A percentile compares a stretch with the other conserved stretches of the same genome.
These are phyloP conservation scores for Pimephales promelas DNA, from an alignment of 2,113 vertebrate genomes.

Conservation along the genomic window DNA sequence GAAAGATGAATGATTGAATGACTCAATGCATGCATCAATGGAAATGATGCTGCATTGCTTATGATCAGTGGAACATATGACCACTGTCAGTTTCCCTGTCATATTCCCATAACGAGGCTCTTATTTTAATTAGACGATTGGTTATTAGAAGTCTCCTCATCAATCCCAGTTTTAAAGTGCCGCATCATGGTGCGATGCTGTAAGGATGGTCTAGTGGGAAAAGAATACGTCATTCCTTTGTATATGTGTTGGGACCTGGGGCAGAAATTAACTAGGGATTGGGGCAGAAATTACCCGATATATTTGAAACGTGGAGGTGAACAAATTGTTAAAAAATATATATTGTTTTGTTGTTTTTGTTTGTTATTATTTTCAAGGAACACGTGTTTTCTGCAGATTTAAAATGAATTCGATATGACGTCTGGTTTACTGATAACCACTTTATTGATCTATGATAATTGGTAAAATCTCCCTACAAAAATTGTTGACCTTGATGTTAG, in stretches of 20 bases:
- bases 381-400: neutral
- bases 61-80: neutral
- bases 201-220: neutral
- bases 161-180: constrained; percentile 18
- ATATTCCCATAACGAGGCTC: neutral
- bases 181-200: constrained; percentile 15
- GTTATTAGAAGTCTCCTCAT: neutral
- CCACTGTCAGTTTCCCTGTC: neutral
- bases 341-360: too few species aligned
- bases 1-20: neutral
- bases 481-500: neutral
- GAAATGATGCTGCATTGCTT: neutral
- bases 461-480: neutral
- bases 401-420: neutral
- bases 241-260: constrained; percentile 7
- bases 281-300: neutral
- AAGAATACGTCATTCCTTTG: constrained; percentile 45
- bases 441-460: neutral
- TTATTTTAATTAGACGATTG: neutral
- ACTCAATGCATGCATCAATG: neutral
- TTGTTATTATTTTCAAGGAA: neutral
- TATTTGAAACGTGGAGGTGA: neutral
- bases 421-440: neutral
- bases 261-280: neutral
- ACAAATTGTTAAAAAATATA: too few species aligned